Evolutionary conservation across 2,888 invertebrate species (phyloP), one percentile per base, ranked within the genome.

Genomic region (Unio delphinus): DNA sequence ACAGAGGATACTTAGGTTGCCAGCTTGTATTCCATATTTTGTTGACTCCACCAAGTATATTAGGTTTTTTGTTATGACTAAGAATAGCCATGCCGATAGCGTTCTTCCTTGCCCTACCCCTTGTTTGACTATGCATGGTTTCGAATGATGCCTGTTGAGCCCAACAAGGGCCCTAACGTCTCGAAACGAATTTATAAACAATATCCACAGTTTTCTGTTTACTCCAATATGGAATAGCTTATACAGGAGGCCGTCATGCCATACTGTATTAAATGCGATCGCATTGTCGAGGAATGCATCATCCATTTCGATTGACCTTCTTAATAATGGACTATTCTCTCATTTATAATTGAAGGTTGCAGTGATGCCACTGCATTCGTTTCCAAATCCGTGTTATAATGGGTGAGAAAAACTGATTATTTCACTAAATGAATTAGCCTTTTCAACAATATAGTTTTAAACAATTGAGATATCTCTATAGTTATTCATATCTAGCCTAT

Each of bases 221-320:
- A 61, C 8, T n/a, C 61, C 61, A n/a, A 28, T n/a, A n/a, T 3
- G 15, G 23, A 30, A 61, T 11, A 61, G n/a, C 61, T 28, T 61
- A 1, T 8, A 30, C 1, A 61, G 18, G 6, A 61, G 6, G 20
- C 34, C 30, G 30, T 28, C 20, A 45, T 45, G 34, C 61, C 61
- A 61, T n/a, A 61, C 61, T 4, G n/a, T 61, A 26, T 61, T 61
- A 11, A 61, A 61, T 4, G 61, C 61, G n/a, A 30, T 61, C 18
- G 61, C 34, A 34, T 61, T 61, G 34, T 34, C 61, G 3, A 61
- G 61, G 54, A 61, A 28, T 45, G 26, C 61, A 11, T 26, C 61
- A 20, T 34, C 26, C 5, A 61, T 5, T 57, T 23, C 23, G 23
- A 23, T 23, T 23, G 23, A 23, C 23, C 23, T 23, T 23, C 23